Conservation (phyloP, 1,140 invertebrate species). For the Drosophila punjabiensis region DNA sequence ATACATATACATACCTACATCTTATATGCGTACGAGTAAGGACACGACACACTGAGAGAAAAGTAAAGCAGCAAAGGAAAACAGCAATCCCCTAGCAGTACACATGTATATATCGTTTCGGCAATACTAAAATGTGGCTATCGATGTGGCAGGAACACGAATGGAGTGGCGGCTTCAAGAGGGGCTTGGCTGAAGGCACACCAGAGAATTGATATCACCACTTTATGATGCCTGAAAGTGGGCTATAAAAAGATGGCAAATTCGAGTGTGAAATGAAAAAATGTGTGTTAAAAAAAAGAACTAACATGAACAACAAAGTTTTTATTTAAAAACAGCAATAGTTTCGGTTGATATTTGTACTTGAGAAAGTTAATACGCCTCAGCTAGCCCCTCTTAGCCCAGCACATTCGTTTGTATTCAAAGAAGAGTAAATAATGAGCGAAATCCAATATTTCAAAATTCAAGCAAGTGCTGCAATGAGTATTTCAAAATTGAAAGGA, state of each 20-base stretch:
- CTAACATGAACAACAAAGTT: too few relatives aligned
- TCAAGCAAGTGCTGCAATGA: not conserved
- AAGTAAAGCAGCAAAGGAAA: not conserved
- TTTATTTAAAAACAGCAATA: too few relatives aligned
- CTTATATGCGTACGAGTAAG: slow-evolving; percentile 24
- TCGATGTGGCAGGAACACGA: not conserved
- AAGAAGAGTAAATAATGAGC: slow-evolving; percentile 4
- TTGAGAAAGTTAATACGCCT: not conserved
- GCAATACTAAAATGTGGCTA: slow-evolving; percentile 16
- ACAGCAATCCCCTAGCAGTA: slow-evolving; percentile 12
- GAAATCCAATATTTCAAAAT: slow-evolving; percentile 15
- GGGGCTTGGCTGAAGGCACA: not conserved
- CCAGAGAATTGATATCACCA: not conserved
- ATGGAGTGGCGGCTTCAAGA: not conserved
- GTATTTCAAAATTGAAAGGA: slow-evolving; percentile 18
- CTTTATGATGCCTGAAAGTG: not conserved
- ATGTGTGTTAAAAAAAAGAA: too few relatives aligned
- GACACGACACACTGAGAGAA: slow-evolving; percentile 24
- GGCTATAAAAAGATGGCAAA: too few relatives aligned
- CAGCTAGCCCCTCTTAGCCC: not conserved
- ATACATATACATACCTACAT: slow-evolving; percentile 60
- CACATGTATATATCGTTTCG: slow-evolving; percentile 23
- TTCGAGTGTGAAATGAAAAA: too few relatives aligned
- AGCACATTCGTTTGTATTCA: not conserved
- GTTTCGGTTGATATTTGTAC: too few relatives aligned